These are phyloP conservation scores for Serinus canaria DNA, from an alignment of 2,113 vertebrate species.

Conservation along the genomic window DNA sequence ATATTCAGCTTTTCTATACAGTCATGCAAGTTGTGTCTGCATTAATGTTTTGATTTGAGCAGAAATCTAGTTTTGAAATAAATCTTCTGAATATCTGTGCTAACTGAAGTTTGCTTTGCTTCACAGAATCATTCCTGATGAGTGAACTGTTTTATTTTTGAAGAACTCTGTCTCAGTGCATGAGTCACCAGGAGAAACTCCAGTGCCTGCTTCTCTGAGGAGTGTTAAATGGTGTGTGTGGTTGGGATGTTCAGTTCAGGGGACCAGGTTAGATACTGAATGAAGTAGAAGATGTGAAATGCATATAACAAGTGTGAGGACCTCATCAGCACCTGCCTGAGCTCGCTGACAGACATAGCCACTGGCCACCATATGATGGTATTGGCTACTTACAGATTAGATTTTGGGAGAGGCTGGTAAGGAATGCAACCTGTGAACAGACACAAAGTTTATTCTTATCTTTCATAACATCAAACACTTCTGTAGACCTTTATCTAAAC, in stretches of 20 bases:
- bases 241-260: background rate
- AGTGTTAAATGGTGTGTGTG: background rate
- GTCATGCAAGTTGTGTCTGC: background rate
- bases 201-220: background rate
- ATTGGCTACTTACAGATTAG: background rate
- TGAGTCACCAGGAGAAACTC: background rate
- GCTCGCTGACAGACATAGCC: background rate
- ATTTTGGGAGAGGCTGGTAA: background rate
- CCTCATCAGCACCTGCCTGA: background rate
- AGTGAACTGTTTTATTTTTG: background rate
- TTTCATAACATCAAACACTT: background rate
- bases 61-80: background rate
- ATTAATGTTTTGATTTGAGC: background rate
- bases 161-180: background rate
- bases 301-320: background rate
- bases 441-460: background rate
- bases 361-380: background rate
- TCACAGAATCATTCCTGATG: background rate
- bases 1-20: background rate
- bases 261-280: background rate
- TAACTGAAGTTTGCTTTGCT: background rate
- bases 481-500: background rate
- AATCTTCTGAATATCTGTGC: background rate
- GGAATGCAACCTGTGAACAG: background rate
- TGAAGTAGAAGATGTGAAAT: background rate